phyloP scores from a whole-genome alignment of 2,888 invertebrate species.

The Drymonia ruficornis region DNA sequence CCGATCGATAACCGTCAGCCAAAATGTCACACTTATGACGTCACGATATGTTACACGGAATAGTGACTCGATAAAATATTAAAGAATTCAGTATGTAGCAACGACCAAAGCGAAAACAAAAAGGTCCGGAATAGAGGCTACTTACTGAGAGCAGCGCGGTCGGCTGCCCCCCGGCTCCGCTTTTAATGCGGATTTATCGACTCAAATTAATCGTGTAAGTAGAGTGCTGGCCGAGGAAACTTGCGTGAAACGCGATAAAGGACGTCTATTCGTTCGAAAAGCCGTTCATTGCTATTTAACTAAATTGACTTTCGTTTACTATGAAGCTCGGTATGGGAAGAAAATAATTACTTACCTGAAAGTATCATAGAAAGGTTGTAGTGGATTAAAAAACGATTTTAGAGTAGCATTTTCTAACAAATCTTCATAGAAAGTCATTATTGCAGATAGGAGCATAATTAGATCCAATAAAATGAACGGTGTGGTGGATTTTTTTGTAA shows the following conservation, averaged over 20 bases:
- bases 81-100: slow-evolving; percentile 56
- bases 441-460: neutral
- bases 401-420: neutral
- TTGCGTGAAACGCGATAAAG: slow-evolving; percentile 80
- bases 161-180: slow-evolving; percentile 70
- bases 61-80: slow-evolving; percentile 50
- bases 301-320: slow-evolving; percentile 59
- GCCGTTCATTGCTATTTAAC: slow-evolving; percentile 66
- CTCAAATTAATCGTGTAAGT: slow-evolving; percentile 84
- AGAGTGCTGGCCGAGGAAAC: slow-evolving; percentile 73
- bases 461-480: slow-evolving; percentile 10
- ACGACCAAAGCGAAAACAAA: slow-evolving; percentile 65
- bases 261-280: slow-evolving; percentile 66
- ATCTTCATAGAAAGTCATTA: neutral
- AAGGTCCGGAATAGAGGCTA: slow-evolving; percentile 66
- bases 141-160: slow-evolving; percentile 73
- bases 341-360: slow-evolving; percentile 23
- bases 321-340: slow-evolving; percentile 44
- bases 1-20: slow-evolving; percentile 54
- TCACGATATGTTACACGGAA: slow-evolving; percentile 44
- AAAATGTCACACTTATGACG: slow-evolving; percentile 50
- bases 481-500: slow-evolving; percentile 35
- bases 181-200: slow-evolving; percentile 83
- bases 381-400: neutral
- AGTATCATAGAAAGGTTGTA: neutral